phyloP scores from a whole-genome alignment of 2,888 invertebrate genomes.

The Charanyca ferruginea region DNA sequence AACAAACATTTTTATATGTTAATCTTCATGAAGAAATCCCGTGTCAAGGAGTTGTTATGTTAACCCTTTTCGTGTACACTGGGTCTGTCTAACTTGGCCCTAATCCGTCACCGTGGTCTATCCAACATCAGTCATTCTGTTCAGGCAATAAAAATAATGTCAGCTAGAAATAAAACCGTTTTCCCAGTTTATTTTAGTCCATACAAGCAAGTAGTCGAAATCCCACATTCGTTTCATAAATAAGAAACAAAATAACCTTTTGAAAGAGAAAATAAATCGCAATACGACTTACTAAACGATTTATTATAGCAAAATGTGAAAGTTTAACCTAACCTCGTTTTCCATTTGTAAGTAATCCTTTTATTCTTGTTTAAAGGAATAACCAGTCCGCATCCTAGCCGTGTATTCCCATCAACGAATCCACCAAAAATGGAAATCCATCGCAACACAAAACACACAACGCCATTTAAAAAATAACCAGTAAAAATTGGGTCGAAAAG shows the following conservation, averaged over 20 bases:
- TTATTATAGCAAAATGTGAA: conserved; percentile 26
- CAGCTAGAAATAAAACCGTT: conserved; percentile 11
- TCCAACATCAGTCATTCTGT: conserved; percentile 6
- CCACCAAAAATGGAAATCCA: conserved; percentile 66
- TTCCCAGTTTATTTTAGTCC: conserved; percentile 3
- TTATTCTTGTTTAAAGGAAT: conserved; percentile 17
- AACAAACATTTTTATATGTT: conserved; percentile 12
- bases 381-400: conserved; percentile 19
- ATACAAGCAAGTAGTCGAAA: conserved; percentile 14
- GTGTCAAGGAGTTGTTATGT: neutral
- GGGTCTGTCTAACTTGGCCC: neutral
- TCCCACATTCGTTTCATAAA: conserved; percentile 31
- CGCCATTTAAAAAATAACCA: conserved; percentile 64
- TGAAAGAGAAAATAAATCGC: conserved; percentile 31
- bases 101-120: neutral
- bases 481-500: conserved; percentile 68
- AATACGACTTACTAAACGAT: conserved; percentile 12
- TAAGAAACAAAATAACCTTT: conserved; percentile 28
- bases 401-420: conserved; percentile 54
- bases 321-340: conserved; percentile 26
- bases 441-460: conserved; percentile 61
- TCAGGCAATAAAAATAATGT: conserved; percentile 12
- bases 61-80: neutral
- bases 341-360: conserved; percentile 23
- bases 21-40: neutral